Evolutionary conservation across 2,888 invertebrate species (phyloP), one percentile per base, ranked within the genome.

Genomic region (Branchipolynoe longqiensis): DNA sequence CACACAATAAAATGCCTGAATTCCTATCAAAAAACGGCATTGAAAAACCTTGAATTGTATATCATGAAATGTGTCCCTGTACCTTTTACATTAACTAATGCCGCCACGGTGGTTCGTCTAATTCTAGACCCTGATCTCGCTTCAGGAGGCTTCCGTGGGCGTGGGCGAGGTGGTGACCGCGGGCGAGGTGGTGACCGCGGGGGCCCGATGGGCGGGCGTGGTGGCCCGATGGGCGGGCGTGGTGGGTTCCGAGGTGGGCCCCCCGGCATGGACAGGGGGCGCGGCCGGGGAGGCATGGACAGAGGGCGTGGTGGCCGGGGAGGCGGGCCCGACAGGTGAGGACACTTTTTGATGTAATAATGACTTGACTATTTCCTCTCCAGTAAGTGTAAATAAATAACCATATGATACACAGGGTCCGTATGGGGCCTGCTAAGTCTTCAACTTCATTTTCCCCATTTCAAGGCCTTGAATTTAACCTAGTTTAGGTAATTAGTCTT

Each of bases 151-250:
- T 83, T 62, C 85, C 56, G 85, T 38, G 85, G 87, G 1, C 56
- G 82, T 33, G 82, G 59, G 14, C 64, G 84, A 25, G 84, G 73
- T n/a, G n/a, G n/a, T n/a, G n/a, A n/a, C 48, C 73, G 87, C 28
- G 85, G 86, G 41, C 62, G 82, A 28, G 86, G 87, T 25, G 87
- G 86, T 14, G 58, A 74, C 22, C 62, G 59, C 59, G 87, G 87
- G 28, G 86, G 88, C 40, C 69, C 40, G 56, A 74, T 36, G 38
- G 85, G 88, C 69, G 88, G 88, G 14, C 84, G 87, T 56, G 86
- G 86, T 31, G 87, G 85, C 3, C 22, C 41, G 14, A 58, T 59
- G 40, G 64, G 56, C 54, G 59, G 58, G 36, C 87, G 88, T 38
- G 86, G 85, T 31, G 69, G 84, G n/a, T 81, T 69, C 86, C 28